A percentile compares a stretch with the other conserved stretches of the same genome.
These are phyloP conservation scores for Telmatochromis brachygnathus DNA, from an alignment of 2,113 vertebrate genomes.

Conservation along the genomic window DNA sequence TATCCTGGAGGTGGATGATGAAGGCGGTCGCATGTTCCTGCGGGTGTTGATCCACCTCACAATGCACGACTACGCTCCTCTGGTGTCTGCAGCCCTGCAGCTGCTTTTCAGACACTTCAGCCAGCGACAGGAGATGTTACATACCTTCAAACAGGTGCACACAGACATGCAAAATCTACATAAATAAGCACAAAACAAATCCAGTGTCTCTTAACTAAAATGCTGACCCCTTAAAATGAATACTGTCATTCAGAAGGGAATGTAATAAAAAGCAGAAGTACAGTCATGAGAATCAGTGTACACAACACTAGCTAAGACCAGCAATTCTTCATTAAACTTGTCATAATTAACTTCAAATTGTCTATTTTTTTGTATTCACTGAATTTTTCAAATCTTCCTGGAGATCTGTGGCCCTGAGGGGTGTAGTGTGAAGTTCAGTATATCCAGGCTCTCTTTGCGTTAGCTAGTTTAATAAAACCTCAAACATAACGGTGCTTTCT, in stretches of 20 bases:
- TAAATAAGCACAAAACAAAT: neutral
- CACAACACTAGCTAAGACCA: neutral
- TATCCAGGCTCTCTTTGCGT: neutral
- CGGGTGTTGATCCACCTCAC: constrained; percentile 90
- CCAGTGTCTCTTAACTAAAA: neutral
- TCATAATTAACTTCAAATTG: neutral
- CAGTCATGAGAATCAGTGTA: neutral
- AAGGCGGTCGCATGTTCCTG: constrained; percentile 92
- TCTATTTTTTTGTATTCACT: neutral
- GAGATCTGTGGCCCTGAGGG: neutral
- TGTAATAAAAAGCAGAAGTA: neutral
- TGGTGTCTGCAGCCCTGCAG: constrained; percentile 90
- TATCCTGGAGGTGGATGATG: constrained; percentile 94
- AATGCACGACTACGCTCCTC: constrained; percentile 90
- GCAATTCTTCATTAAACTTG: neutral
- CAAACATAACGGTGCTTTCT: neutral
- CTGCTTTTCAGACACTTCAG: constrained; percentile 99
- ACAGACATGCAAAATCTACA: neutral
- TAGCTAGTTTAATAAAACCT: neutral
- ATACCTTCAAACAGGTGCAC: constrained; percentile 94
- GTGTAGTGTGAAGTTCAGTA: neutral
- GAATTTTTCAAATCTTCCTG: neutral
- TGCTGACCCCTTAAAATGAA: neutral
- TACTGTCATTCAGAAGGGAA: neutral
- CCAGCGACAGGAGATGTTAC: constrained; percentile 93